Evolutionary conservation across 37 sponge, comb jelly and placozoan species (phyloP).

Genomic region (Beroe forskalii): DNA sequence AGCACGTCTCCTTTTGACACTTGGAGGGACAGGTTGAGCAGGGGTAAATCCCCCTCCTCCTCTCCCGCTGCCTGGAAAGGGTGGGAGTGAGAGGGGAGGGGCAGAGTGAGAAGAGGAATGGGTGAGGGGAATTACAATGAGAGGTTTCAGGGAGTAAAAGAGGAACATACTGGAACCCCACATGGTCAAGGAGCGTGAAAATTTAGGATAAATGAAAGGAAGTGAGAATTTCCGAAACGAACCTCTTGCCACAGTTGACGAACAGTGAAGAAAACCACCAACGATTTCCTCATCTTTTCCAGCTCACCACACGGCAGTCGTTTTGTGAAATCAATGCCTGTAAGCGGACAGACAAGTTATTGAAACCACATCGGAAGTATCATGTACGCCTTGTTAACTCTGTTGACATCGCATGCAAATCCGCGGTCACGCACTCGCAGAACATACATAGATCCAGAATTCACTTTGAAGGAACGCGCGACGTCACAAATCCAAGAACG

Average conservation of each 20-base stretch:
- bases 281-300: constrained; percentile 71
- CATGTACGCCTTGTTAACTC: too few species aligned
- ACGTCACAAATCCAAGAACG: too few species aligned
- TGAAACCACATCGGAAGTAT: too few species aligned
- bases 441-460: too few species aligned
- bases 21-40: constrained; percentile 68
- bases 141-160: neutral
- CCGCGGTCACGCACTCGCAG: too few species aligned
- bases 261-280: constrained; percentile 81
- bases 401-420: too few species aligned
- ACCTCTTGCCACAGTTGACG: constrained; percentile 70
- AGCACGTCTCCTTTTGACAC: constrained; percentile 70
- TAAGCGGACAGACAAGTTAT: too few species aligned
- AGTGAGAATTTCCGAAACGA: too few species aligned
- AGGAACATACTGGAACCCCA: too few species aligned
- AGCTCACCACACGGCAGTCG: constrained; percentile 88
- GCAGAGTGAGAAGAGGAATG: neutral
- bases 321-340: constrained; percentile 82
- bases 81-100: neutral
- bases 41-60: constrained; percentile 73
- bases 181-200: too few species aligned
- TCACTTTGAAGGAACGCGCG: too few species aligned
- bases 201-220: too few species aligned
- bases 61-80: constrained; percentile 3
- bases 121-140: neutral